phyloP scores from a whole-genome alignment of 2,888 invertebrate species.

The Dorcus parallelipipedus region DNA sequence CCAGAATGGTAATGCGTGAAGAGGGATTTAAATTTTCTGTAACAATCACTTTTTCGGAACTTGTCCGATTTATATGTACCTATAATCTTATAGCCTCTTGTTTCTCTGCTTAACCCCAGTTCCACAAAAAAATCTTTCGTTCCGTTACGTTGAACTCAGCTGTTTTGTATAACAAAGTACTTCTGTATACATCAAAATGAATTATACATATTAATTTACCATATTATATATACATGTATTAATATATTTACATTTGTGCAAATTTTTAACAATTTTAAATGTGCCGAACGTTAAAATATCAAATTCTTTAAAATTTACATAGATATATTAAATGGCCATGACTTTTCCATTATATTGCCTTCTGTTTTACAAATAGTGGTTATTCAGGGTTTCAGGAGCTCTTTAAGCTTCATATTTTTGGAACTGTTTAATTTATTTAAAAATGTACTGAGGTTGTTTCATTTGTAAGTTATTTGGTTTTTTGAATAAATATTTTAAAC shows the following conservation, averaged over 20 bases:
- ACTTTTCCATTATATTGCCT: constrained; percentile 36
- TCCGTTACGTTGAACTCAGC: constrained; percentile 16
- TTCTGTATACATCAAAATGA: constrained; percentile 19
- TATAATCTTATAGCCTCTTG: constrained; percentile 42
- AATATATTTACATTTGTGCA: constrained; percentile 38
- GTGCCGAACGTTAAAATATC: constrained; percentile 30
- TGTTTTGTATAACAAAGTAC: constrained; percentile 19
- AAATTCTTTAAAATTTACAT: constrained; percentile 26
- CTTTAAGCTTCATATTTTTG: constrained; percentile 51
- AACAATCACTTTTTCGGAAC: constrained; percentile 37
- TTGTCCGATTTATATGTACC: constrained; percentile 32
- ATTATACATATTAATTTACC: constrained; percentile 27
- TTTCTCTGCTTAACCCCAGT: constrained; percentile 48
- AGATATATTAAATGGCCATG: constrained; percentile 24
- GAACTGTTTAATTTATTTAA: constrained; percentile 50
- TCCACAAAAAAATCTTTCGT: constrained; percentile 18
- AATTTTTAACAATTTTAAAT: constrained; percentile 31
- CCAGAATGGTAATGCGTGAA: constrained; percentile 11
- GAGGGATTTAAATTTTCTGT: constrained; percentile 37
- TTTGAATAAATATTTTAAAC: constrained; percentile 46
- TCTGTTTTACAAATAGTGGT: constrained; percentile 42
- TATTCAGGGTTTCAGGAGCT: constrained; percentile 58
- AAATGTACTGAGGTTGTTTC: constrained; percentile 51
- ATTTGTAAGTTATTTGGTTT: constrained; percentile 52
- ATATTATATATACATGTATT: constrained; percentile 30